Percentiles rank a stretch among this genome's conserved stretches.
Evolutionary conservation across 2,113 vertebrate genomes (phyloP).

Genomic region (Gymnobelideus leadbeateri): DNA sequence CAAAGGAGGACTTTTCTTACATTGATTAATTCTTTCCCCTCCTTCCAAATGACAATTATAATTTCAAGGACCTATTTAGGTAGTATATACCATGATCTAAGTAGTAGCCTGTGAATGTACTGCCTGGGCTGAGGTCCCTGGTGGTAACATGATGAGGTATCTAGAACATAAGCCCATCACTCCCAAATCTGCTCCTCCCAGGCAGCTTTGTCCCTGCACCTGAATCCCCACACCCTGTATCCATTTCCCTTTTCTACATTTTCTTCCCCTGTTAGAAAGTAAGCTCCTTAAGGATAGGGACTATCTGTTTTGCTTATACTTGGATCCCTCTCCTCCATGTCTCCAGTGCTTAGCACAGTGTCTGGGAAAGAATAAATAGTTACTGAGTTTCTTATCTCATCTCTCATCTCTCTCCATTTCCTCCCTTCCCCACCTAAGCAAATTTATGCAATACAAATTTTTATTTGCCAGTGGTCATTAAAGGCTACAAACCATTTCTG

Average conservation of each 20-base stretch:
- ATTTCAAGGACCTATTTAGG: background rate
- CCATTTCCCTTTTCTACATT: background rate
- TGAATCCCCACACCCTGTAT: accelerated
- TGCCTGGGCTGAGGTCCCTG: background rate
- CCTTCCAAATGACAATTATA: background rate
- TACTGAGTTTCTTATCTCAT: background rate
- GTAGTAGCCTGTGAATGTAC: background rate
- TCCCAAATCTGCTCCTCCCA: background rate
- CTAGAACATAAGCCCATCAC: background rate
- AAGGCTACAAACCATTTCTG: background rate
- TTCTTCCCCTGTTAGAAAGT: background rate
- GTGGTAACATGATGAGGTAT: background rate
- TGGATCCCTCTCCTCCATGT: background rate
- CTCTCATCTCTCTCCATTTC: background rate
- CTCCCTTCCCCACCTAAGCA: background rate
- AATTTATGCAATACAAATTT: background rate
- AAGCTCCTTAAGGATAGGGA: background rate
- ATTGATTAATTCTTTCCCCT: background rate
- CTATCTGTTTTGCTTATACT: background rate
- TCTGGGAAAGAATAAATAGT: background rate
- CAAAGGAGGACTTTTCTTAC: background rate
- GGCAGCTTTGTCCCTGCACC: background rate
- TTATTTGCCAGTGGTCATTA: background rate
- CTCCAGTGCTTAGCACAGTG: background rate
- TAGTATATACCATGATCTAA: background rate